Conservation (phyloP, 2,797 vertebrate genomes). For the Echeneis naucrates region DNA sequence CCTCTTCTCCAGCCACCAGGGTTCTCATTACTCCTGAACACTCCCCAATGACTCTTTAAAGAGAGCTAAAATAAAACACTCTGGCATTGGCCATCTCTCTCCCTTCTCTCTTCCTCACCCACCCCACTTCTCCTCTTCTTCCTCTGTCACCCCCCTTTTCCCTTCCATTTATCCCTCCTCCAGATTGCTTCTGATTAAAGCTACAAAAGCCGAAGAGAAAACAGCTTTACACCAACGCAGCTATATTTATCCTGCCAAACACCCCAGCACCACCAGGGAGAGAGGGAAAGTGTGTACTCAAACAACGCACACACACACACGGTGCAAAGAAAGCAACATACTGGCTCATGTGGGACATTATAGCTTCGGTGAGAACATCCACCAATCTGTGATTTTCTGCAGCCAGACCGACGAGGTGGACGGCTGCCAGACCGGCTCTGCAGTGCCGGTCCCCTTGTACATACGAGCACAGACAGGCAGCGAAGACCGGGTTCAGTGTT, state of each 20-base stretch:
- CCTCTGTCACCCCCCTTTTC: conserved; percentile 43
- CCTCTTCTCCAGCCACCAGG: conserved; percentile 75
- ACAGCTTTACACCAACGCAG: conserved; percentile 83
- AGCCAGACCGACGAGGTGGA: conserved; percentile 60
- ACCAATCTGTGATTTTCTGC: conserved; percentile 71
- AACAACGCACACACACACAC: conserved; percentile 33
- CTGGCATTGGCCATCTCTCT: conserved; percentile 69
- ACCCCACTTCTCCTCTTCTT: conserved; percentile 9
- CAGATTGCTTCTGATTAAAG: conserved; percentile 89
- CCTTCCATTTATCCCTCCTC: conserved; percentile 79
- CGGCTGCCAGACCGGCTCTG: conserved; percentile 47
- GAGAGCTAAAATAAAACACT: conserved; percentile 83
- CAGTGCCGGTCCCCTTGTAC: background rate
- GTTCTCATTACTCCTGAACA: conserved; percentile 79
- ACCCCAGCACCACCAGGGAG: conserved; percentile 81
- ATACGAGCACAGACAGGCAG: conserved; percentile 29
- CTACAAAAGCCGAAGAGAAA: conserved; percentile 82
- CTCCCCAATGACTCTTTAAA: conserved; percentile 82
- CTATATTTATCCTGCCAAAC: conserved; percentile 87
- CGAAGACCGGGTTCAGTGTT: background rate
- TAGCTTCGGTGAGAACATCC: conserved; percentile 77
- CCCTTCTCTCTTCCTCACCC: conserved; percentile 30
- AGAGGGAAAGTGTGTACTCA: conserved; percentile 60
- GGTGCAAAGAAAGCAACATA: conserved; percentile 64
- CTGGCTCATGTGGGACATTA: conserved; percentile 71